A percentile compares a stretch with the other conserved stretches of the same genome.
These are phyloP conservation scores for Scaptodrosophila latifasciaeformis DNA, from an alignment of 2,888 invertebrate species.

Conservation along the genomic window DNA sequence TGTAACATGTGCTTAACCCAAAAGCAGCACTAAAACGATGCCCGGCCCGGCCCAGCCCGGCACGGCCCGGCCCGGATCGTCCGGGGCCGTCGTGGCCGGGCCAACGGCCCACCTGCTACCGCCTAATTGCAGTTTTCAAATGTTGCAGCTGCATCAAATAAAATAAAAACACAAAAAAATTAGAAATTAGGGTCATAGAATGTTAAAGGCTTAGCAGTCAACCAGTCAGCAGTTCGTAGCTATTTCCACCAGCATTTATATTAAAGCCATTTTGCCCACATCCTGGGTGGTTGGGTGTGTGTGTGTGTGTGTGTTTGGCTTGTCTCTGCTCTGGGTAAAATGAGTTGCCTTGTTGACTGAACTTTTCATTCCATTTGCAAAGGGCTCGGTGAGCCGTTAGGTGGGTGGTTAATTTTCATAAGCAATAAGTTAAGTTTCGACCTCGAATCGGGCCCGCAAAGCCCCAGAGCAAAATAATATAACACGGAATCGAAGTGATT, in stretches of 20 bases:
- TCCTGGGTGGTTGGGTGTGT: not conserved
- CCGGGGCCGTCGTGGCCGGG: too few species aligned
- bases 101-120: conserved; percentile 28
- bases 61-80: too few species aligned
- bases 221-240: too few species aligned
- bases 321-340: conserved; percentile 18
- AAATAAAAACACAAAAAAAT: too few species aligned
- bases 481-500: conserved; percentile 42
- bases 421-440: conserved; percentile 24
- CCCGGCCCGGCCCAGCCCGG: too few species aligned
- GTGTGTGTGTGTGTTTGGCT: conserved; percentile 10
- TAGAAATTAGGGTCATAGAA: conserved; percentile 58
- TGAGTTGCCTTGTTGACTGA: not conserved
- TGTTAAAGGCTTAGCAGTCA: conserved; percentile 39
- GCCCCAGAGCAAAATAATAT: too few species aligned
- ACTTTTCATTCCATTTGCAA: not conserved
- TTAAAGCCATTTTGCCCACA: too few species aligned
- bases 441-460: conserved; percentile 1
- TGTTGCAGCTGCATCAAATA: conserved; percentile 56
- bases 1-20: conserved; percentile 55
- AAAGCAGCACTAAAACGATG: conserved; percentile 34
- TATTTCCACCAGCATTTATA: too few species aligned
- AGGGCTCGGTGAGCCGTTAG: too few species aligned
- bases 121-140: conserved; percentile 57
- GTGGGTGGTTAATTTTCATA: not conserved